Percentiles rank a stretch among this genome's conserved stretches.
Conservation (phyloP, 2,113 vertebrate genomes). For the Osmerus mordax region DNA sequence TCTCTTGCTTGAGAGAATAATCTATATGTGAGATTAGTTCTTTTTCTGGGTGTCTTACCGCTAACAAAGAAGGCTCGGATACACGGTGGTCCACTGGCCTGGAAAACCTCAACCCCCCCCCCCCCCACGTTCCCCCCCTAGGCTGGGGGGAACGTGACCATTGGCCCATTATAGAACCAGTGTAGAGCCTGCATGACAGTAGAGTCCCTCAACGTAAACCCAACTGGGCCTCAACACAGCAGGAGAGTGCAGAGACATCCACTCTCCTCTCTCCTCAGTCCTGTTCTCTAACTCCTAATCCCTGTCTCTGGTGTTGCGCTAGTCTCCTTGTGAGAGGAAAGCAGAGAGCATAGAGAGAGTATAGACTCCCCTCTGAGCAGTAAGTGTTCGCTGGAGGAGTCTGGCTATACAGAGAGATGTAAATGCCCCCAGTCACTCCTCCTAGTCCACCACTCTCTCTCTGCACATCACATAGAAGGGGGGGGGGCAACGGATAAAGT, state of each 20-base stretch:
- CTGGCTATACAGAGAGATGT: constrained; percentile 28
- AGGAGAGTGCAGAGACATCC: constrained; percentile 33
- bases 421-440: constrained; percentile 38
- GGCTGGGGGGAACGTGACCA: constrained; percentile 58
- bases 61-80: constrained; percentile 16
- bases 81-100: constrained; percentile 67
- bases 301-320: constrained; percentile 35
- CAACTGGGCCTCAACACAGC: constrained; percentile 17
- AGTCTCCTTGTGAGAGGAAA: constrained; percentile 8
- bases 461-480: constrained; percentile 8
- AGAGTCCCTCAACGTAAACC: constrained; percentile 31
- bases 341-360: constrained; percentile 25
- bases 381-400: constrained; percentile 28
- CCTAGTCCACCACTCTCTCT: constrained; percentile 19
- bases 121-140: constrained; percentile 31
- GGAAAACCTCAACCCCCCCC: constrained; percentile 49
- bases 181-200: constrained; percentile 43
- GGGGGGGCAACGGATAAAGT: constrained; percentile 25
- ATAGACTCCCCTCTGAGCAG: constrained; percentile 24
- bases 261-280: background rate
- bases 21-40: constrained; percentile 48
- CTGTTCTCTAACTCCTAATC: constrained; percentile 35
- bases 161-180: constrained; percentile 62
- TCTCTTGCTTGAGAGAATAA: constrained; percentile 16
- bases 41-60: constrained; percentile 48